Conservation (phyloP, 2,888 invertebrate genomes). For the Callosobruchus maculatus region DNA sequence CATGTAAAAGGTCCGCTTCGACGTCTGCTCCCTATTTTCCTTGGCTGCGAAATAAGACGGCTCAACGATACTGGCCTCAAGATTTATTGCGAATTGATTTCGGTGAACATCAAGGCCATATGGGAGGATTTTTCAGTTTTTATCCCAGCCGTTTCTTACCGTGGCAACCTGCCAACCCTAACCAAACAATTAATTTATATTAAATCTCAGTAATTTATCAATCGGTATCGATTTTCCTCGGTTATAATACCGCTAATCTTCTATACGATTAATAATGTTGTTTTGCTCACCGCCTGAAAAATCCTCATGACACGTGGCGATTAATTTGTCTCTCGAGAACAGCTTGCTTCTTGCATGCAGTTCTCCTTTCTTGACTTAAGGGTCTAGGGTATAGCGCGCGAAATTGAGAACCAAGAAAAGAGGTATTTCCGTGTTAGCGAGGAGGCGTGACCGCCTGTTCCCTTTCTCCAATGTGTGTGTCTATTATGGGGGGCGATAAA, state of each 20-base stretch:
- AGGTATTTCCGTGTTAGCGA: too few species aligned
- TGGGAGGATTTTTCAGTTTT: background rate
- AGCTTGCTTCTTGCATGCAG: background rate
- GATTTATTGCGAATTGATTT: background rate
- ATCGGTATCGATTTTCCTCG: background rate
- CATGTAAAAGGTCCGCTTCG: too few species aligned
- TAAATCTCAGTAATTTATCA: background rate
- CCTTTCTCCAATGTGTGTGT: too few species aligned
- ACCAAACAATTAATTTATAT: background rate
- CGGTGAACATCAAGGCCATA: background rate
- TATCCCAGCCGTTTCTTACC: background rate
- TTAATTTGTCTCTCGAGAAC: background rate
- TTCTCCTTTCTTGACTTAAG: background rate
- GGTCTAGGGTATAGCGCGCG: too few species aligned
- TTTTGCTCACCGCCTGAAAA: background rate
- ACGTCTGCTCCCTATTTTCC: background rate
- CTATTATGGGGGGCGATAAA: too few species aligned
- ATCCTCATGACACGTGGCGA: background rate
- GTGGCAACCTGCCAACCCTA: background rate
- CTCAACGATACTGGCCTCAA: background rate
- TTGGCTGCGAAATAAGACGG: background rate
- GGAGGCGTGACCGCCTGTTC: too few species aligned
- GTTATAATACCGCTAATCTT: background rate
- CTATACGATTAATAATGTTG: background rate
- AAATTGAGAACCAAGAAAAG: too few species aligned